These are phyloP conservation scores for Microctonus brassicae DNA, from an alignment of 2,888 invertebrate genomes.

Conservation along the genomic window DNA sequence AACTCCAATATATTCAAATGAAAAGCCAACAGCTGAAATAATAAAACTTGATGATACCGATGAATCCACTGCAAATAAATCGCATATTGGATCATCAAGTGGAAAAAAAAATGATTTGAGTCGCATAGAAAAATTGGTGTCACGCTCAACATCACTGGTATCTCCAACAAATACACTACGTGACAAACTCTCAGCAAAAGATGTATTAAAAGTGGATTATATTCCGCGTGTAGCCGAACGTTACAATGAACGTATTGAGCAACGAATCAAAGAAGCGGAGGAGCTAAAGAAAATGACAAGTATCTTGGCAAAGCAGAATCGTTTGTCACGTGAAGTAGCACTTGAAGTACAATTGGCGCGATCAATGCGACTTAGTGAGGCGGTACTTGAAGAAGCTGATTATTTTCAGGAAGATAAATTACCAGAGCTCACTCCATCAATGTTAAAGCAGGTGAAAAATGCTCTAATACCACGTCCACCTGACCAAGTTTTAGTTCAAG, in stretches of 20 bases:
- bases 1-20: background rate
- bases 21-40: background rate
- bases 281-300: slow-evolving; percentile 55
- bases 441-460: slow-evolving; percentile 68
- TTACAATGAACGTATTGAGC: slow-evolving; percentile 58
- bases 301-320: slow-evolving; percentile 59
- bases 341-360: slow-evolving; percentile 57
- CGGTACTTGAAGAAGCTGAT: slow-evolving; percentile 59
- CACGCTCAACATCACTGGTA: slow-evolving; percentile 13
- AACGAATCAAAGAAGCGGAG: slow-evolving; percentile 56
- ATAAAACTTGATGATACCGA: slow-evolving; percentile 25
- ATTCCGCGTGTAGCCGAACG: slow-evolving; percentile 52
- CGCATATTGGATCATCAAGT: background rate
- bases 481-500: slow-evolving; percentile 77
- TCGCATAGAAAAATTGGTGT: slow-evolving; percentile 2
- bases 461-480: slow-evolving; percentile 75
- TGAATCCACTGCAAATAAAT: background rate
- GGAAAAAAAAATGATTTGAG: background rate
- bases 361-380: slow-evolving; percentile 58
- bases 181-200: slow-evolving; percentile 56
- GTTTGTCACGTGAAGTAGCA: slow-evolving; percentile 55
- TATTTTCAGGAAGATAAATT: slow-evolving; percentile 54
- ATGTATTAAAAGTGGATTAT: slow-evolving; percentile 55
- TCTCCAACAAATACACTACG: slow-evolving; percentile 56
- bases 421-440: slow-evolving; percentile 52